Evolutionary conservation across 2,113 vertebrate genomes (phyloP).

Genomic region (Saguinus midas): DNA sequence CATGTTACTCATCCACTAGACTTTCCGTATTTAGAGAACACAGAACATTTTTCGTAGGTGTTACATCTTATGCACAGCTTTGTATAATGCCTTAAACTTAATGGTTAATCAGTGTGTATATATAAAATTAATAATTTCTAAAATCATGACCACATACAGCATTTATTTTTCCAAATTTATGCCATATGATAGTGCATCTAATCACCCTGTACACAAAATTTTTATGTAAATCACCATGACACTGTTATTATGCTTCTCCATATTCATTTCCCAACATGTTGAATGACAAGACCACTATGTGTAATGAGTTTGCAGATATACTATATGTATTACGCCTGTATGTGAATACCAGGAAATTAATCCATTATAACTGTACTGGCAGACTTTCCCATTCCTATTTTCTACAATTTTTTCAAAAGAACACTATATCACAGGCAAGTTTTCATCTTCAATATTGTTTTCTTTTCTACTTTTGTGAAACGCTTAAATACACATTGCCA

Average conservation of each 20-base stretch:
- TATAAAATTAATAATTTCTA: not conserved
- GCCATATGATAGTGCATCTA: not conserved
- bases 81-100: not conserved
- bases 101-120: not conserved
- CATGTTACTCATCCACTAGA: not conserved
- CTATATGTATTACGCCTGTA: not conserved
- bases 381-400: not conserved
- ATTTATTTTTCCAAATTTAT: not conserved
- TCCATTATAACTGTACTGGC: not conserved
- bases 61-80: not conserved
- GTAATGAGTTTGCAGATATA: not conserved
- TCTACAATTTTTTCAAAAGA: not conserved
- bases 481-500: not conserved
- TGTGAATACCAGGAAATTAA: not conserved
- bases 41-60: not conserved
- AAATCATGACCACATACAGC: not conserved
- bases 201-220: not conserved
- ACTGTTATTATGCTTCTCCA: not conserved
- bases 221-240: not conserved
- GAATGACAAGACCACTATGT: not conserved
- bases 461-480: not conserved
- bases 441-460: conserved; percentile 7
- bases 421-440: not conserved
- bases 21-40: not conserved
- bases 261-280: not conserved